A percentile compares a stretch with the other conserved stretches of the same genome.
These are phyloP conservation scores for Dynastes grantii DNA, from an alignment of 2,888 invertebrate genomes.

Conservation along the genomic window DNA sequence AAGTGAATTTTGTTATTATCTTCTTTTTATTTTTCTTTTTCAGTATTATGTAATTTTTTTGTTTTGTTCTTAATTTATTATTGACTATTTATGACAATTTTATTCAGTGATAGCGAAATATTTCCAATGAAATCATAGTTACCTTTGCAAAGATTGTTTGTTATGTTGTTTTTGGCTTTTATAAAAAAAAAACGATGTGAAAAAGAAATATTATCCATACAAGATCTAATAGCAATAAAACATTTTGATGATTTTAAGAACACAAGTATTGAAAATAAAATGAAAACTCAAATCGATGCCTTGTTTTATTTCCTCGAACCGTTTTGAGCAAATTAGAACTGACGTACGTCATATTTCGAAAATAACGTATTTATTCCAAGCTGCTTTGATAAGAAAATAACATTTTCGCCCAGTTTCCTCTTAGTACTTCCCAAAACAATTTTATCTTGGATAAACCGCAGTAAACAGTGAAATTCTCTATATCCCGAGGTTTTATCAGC, in stretches of 20 bases:
- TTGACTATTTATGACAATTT: constrained; percentile 51
- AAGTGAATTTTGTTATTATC: constrained; percentile 42
- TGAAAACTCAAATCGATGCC: constrained; percentile 13
- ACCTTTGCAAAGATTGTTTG: constrained; percentile 59
- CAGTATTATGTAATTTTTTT: constrained; percentile 51
- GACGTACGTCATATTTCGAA: too few relatives aligned
- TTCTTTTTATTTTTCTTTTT: constrained; percentile 27
- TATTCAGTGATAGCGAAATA: constrained; percentile 45
- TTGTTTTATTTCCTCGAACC: constrained; percentile 18
- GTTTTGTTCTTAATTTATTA: constrained; percentile 51
- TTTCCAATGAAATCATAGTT: constrained; percentile 62
- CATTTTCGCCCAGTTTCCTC: too few relatives aligned
- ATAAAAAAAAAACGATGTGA: not conserved
- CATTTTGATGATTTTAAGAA: constrained; percentile 32
- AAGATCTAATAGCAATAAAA: constrained; percentile 35
- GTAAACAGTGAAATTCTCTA: too few relatives aligned
- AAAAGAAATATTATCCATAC: not conserved
- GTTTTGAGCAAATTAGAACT: too few relatives aligned
- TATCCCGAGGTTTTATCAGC: too few relatives aligned
- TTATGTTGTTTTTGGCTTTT: constrained; percentile 38
- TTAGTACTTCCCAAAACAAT: too few relatives aligned
- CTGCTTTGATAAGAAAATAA: too few relatives aligned
- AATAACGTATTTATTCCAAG: too few relatives aligned
- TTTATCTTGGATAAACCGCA: too few relatives aligned
- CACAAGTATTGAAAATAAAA: constrained; percentile 38